A percentile compares a stretch with the other conserved stretches of the same genome.
phyloP scores from a whole-genome alignment of 2,113 vertebrate genomes.

The Coptodon rendalli region DNA sequence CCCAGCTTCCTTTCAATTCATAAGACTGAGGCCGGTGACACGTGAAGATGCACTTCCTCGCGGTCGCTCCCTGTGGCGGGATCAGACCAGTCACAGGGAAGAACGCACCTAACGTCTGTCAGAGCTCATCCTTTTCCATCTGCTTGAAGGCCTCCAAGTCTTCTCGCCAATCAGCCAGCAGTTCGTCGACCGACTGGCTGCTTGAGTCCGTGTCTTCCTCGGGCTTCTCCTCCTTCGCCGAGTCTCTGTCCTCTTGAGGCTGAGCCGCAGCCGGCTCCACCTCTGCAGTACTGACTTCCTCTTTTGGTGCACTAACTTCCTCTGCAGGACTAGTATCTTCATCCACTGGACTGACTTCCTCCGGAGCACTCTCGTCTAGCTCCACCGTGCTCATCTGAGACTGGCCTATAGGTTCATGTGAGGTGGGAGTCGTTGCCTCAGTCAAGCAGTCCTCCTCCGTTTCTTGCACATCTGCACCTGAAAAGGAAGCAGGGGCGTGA shows the following conservation, averaged over 20 bases:
- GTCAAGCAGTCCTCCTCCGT: constrained; percentile 51
- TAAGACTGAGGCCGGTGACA: neutral
- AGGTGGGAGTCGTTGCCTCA: constrained; percentile 44
- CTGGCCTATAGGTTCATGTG: constrained; percentile 38
- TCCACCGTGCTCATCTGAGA: constrained; percentile 60
- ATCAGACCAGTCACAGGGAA: neutral
- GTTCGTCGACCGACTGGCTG: constrained; percentile 82
- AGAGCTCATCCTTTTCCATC: constrained; percentile 99
- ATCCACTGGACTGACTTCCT: constrained; percentile 2
- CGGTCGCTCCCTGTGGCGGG: neutral
- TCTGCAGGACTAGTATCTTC: neutral
- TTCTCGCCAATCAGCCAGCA: constrained; percentile 96
- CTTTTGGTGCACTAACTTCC: neutral
- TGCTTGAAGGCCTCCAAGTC: constrained; percentile 97
- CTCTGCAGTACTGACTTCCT: neutral
- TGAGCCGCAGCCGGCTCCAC: neutral
- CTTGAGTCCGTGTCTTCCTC: constrained; percentile 37
- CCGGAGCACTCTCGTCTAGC: constrained; percentile 53
- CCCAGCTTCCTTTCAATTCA: neutral
- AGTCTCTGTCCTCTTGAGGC: constrained; percentile 23
- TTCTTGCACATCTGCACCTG: constrained; percentile 54
- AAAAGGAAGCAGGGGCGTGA: constrained; percentile 10
- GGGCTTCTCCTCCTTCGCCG: constrained; percentile 31
- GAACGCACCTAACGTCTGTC: constrained; percentile 61
- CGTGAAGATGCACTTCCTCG: neutral